Conservation (phyloP, 2,113 vertebrate species). For the Phocoena phocoena region DNA sequence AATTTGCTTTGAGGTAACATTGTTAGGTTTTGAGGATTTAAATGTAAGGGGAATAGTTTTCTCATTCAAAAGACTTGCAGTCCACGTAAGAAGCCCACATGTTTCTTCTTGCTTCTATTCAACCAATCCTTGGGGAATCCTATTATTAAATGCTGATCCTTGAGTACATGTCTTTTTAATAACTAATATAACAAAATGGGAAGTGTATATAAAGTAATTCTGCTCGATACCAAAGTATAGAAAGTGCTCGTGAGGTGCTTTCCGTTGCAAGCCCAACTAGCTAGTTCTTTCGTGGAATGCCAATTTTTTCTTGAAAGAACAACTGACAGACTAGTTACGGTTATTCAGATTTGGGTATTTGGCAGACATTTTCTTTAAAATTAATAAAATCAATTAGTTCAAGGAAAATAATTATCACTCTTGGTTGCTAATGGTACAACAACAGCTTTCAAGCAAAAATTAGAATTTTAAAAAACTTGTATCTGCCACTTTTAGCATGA, state of each 20-base stretch:
- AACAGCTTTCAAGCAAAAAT: not conserved
- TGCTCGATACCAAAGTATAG: not conserved
- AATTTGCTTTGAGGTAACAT: not conserved
- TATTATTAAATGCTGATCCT: not conserved
- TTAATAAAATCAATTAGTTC: constrained; percentile 28
- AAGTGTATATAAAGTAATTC: not conserved
- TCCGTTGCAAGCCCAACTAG: not conserved
- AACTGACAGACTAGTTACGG: not conserved
- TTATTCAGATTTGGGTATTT: not conserved
- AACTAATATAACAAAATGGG: not conserved
- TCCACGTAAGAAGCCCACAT: not conserved
- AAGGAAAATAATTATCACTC: not conserved
- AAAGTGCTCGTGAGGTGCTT: not conserved
- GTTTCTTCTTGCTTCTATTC: not conserved
- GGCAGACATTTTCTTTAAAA: not conserved
- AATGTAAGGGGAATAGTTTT: not conserved
- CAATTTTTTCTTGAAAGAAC: not conserved
- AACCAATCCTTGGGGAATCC: fast-evolving
- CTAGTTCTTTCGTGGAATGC: not conserved
- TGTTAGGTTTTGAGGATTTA: not conserved
- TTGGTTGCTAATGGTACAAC: not conserved
- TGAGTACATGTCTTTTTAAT: not conserved
- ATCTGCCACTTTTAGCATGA: not conserved
- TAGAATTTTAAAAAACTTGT: not conserved
- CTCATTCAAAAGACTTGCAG: not conserved